Conservation (phyloP, 2,888 invertebrate genomes). For the Eupithecia exiguata region DNA sequence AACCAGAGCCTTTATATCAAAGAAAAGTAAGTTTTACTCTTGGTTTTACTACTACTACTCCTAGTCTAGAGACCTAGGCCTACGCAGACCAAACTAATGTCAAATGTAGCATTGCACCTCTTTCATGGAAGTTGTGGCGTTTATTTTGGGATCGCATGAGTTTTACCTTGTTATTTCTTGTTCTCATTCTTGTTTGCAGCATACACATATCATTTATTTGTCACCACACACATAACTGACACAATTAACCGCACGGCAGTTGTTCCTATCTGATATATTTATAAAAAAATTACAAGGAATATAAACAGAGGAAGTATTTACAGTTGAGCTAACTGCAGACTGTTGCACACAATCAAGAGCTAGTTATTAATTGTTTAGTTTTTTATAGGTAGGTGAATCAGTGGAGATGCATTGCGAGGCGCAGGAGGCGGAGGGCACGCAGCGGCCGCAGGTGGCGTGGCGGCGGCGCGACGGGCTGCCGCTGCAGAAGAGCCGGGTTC, state of each 20-base stretch:
- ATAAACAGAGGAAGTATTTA: background rate
- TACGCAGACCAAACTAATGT: no score
- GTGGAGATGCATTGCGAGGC: slow-evolving; percentile 98
- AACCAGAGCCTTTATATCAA: slow-evolving; percentile 96
- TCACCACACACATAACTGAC: no score
- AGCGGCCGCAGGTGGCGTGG: slow-evolving; percentile 95
- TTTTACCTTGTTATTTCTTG: background rate
- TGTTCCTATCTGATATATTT: no score
- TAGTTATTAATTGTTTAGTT: background rate
- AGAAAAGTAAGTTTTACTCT: slow-evolving; percentile 83
- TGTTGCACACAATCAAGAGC: background rate
- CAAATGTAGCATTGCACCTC: background rate
- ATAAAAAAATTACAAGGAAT: no score
- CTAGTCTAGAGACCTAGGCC: no score
- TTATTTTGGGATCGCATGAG: background rate
- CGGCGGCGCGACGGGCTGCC: slow-evolving; percentile 92
- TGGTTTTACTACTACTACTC: no score
- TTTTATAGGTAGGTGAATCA: slow-evolving; percentile 88
- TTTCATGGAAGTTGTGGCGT: background rate
- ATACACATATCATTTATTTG: no score
- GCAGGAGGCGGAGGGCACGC: slow-evolving; percentile 95
- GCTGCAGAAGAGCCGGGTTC: slow-evolving; percentile 91
- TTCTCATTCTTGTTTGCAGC: no score
- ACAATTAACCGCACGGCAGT: no score
- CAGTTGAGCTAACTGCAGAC: background rate